Conservation (phyloP, 2,797 vertebrate species). For the Ctenosaura bakeri region DNA sequence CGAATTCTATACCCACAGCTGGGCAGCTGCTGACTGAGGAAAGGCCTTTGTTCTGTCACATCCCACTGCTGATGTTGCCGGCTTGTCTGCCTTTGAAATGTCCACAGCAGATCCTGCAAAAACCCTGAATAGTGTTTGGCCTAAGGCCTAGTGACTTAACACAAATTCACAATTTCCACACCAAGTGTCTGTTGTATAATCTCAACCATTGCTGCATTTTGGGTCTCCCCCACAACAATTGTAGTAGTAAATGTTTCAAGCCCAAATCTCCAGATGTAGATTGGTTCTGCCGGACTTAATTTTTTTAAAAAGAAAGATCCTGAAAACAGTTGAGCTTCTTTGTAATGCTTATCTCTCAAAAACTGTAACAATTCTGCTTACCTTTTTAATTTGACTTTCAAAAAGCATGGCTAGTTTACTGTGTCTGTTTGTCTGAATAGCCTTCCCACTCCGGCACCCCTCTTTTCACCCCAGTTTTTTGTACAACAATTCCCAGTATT, state of each 20-base stretch:
- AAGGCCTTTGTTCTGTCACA: neutral
- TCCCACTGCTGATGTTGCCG: neutral
- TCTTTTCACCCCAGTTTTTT: neutral
- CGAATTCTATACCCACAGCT: conserved; percentile 40
- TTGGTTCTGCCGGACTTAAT: neutral
- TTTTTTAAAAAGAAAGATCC: neutral
- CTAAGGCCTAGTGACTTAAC: conserved; percentile 3
- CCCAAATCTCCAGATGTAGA: neutral
- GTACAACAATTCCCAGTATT: neutral
- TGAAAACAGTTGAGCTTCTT: neutral
- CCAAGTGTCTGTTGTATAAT: neutral
- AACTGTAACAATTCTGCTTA: neutral
- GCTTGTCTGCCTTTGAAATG: neutral
- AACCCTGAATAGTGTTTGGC: neutral
- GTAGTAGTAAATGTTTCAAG: neutral
- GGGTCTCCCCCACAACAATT: neutral
- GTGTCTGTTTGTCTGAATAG: neutral
- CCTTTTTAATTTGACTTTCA: neutral
- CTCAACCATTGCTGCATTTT: neutral
- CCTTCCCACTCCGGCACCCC: too few species aligned
- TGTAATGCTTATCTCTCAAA: neutral
- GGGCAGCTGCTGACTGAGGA: conserved; percentile 20
- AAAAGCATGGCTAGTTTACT: neutral
- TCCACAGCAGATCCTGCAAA: conserved; percentile 9
- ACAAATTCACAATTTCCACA: conserved; percentile 1